Base-by-base conservation (phyloP, 2,888 invertebrate genomes). In the Tortricodes alternella region DNA sequence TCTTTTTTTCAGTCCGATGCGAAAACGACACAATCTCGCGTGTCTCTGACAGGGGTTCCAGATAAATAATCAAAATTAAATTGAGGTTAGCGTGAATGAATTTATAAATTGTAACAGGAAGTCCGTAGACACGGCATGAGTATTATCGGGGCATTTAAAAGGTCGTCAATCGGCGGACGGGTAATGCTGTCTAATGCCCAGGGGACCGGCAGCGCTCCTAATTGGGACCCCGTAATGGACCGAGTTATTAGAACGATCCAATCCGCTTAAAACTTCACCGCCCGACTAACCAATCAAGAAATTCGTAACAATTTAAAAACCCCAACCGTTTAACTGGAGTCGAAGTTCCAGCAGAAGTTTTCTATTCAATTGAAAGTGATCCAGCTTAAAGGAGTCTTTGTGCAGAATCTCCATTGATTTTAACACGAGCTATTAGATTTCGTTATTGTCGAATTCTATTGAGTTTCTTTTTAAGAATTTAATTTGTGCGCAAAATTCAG, bases 321-420 rank as follows among this genome's bases (percentile, higher is more conserved):
- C 56, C 29, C 49, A 56, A 56, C 44, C 50, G 37, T 50, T 50
- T 43, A 56, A 37, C 49, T 41, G 43, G 49, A 55, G 48, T 56
- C 37, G 23, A 49, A 56, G 55, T 41, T 43, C 34, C 34, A 19
- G 11, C 3, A 9, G 29, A 49, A 55, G 55, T 55, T 56, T 50
- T 43, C 44, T 56, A 50, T 56, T 56, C 56, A 56, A 56, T 56
- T 56, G 56, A 44, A 56, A 50, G 50, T 50, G 56, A 56, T 50
- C 50, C 50, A 50, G 49, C 56, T 56, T 56, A 32, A 56, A 56
- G 32, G 44, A 56, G 37, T 43, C 50, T 56, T 50, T 44, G 56
- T 50, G 55, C 35, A 21, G 44, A 50, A 56, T 50, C 56, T 49
- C 49, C 37, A 56, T 56, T 56, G 56, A 50, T 56, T 53, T 50